Conservation (phyloP, 1,140 invertebrate species). For the Orius insidiosus region DNA sequence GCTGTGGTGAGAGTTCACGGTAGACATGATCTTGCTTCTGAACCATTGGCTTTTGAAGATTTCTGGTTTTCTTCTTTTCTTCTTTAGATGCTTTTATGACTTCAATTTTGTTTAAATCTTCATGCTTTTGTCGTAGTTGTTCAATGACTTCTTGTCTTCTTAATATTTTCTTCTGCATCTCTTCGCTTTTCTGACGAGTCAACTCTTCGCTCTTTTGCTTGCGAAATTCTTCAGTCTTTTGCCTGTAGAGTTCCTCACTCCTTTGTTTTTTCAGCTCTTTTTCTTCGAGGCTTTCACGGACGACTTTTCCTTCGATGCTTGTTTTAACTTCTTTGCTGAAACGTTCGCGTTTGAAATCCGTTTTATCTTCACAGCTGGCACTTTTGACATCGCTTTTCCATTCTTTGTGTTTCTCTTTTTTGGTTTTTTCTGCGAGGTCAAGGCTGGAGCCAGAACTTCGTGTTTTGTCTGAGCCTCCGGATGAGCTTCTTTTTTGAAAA, state of each 20-base stretch:
- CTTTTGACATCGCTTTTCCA: constrained; percentile 11
- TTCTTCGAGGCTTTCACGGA: constrained; percentile 11
- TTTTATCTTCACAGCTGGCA: constrained; percentile 6
- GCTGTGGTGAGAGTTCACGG: constrained; percentile 3
- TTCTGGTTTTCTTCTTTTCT: constrained; percentile 22
- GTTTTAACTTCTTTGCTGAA: constrained; percentile 19
- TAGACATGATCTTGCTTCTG: constrained; percentile 34
- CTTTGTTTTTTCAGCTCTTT: constrained; percentile 15
- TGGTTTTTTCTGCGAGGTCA: not conserved
- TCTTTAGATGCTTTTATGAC: constrained; percentile 33
- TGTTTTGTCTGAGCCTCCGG: constrained; percentile 19
- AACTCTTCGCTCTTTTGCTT: constrained; percentile 11
- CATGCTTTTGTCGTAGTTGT: constrained; percentile 1
- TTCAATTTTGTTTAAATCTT: constrained; percentile 29
- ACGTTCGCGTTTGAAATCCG: constrained; percentile 13
- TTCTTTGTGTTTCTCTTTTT: constrained; percentile 14
- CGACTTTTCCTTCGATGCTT: constrained; percentile 17
- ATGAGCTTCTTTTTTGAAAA: constrained; percentile 21
- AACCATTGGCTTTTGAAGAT: constrained; percentile 11
- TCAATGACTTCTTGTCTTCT: constrained; percentile 10
- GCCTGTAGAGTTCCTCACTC: constrained; percentile 13
- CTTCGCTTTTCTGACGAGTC: constrained; percentile 8
- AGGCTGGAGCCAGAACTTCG: constrained; percentile 15
- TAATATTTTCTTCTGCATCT: constrained; percentile 4
- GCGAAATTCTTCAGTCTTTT: constrained; percentile 11